Base-by-base conservation (phyloP, 2,888 invertebrate genomes). In the Campoletis raptor region DNA sequence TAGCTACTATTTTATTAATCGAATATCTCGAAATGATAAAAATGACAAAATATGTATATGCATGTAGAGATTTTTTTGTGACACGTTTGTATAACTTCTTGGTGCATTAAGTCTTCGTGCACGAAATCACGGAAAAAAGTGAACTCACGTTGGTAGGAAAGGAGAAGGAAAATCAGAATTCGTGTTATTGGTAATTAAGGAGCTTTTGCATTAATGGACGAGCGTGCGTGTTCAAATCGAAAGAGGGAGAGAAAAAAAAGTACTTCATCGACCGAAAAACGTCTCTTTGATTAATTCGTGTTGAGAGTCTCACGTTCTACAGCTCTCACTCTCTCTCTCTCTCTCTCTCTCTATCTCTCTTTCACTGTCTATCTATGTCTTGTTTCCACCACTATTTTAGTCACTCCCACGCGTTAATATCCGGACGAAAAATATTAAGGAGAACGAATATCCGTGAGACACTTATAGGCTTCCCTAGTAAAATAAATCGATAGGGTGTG, bases 271-370 rank as follows among this genome's bases (percentile, higher is more conserved):
- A 54, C 40, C 52, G 66, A 79, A 64, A 79, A 85, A 81, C 67
- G 78, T 69, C 52, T 66, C 82, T 45, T 82, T 73, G 69, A 84
- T 86, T 86, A 86, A 83, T 80, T 45, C 79, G 40, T 69, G 73
- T 48, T 54, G 57, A 72, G 52, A 52, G 61, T 66, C 42, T 45
- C 66, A 37, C 69, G 70, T 21, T 70, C 37, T 45, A 48, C 12
- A 15, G 15, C 52, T 42, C 42, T 36, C 36, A 40, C 37, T 72
- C 21, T 30, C 30, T 66, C 67, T 21, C 69, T 57, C 24, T 70
- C 74, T 15, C 24, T n/a, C 40, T 74, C 74, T 74, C 42, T 54
- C 37, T 70, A 12, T 52, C 66, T 64, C 8, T 52, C 52, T 54
- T 18, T 69, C 24, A 3, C 24, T 12, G 30, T 9, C 52, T 69